These are phyloP conservation scores for Saccostrea glomerata DNA, from an alignment of 1,140 invertebrate genomes.

Conservation along the genomic window DNA sequence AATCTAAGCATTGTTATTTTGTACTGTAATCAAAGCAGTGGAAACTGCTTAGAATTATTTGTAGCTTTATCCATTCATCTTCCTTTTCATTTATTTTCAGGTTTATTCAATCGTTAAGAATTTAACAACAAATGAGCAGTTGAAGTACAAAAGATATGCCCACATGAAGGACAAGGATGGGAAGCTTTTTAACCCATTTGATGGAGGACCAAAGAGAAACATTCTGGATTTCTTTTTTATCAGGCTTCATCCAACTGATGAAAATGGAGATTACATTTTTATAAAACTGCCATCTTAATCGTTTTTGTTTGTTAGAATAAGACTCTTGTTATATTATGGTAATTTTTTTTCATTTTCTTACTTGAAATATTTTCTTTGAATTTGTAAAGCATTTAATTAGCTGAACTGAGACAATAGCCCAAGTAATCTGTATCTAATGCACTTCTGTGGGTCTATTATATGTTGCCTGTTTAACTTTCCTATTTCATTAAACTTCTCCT, in stretches of 20 bases:
- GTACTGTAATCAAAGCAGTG: too few species aligned
- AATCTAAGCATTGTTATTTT: too few species aligned
- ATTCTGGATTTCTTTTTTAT: constrained; percentile 90
- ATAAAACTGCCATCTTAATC: constrained; percentile 12
- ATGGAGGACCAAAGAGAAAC: constrained; percentile 90
- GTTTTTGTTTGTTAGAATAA: background rate
- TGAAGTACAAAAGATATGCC: constrained; percentile 93
- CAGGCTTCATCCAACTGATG: constrained; percentile 61
- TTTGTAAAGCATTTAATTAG: background rate
- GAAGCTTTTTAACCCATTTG: constrained; percentile 93
- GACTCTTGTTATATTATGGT: background rate
- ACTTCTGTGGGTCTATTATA: background rate
- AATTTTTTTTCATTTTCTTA: background rate
- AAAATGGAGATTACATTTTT: constrained; percentile 57
- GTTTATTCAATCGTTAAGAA: constrained; percentile 84
- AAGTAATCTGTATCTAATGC: background rate
- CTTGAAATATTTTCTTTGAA: background rate
- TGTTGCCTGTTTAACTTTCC: background rate
- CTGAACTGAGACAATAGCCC: background rate
- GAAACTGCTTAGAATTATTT: too few species aligned
- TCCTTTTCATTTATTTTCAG: constrained; percentile 61
- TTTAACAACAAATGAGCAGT: constrained; percentile 95
- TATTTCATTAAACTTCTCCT: background rate
- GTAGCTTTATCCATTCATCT: too few species aligned
- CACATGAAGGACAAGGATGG: constrained; percentile 92